Evolutionary conservation across 1,140 invertebrate species (phyloP).

Genomic region (Ceratoteleas bidentatus): DNA sequence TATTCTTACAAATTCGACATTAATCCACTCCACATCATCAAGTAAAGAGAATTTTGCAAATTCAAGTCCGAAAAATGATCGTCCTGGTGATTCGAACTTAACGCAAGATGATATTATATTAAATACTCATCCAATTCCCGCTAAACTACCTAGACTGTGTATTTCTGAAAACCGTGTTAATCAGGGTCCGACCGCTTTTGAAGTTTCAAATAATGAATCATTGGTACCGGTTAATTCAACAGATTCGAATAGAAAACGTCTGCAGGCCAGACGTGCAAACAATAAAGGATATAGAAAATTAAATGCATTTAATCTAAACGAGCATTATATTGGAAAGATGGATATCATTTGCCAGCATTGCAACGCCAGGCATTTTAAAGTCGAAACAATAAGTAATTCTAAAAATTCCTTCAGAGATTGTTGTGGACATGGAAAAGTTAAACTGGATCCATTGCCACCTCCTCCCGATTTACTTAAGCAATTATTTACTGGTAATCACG

Average conservation of each 20-base stretch:
- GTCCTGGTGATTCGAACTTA: neutral
- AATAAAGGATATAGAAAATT: neutral
- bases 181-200: neutral
- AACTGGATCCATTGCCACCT: constrained; percentile 15
- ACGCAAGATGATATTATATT: neutral
- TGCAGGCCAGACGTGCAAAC: neutral
- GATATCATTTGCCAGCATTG: constrained; percentile 10
- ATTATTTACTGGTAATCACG: constrained; percentile 17
- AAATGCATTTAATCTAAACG: neutral
- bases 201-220: too few relatives aligned
- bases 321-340: constrained; percentile 19
- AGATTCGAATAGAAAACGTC: neutral
- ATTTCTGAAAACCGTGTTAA: neutral
- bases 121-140: too few relatives aligned
- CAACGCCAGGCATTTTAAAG: constrained; percentile 36
- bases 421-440: constrained; percentile 24
- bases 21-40: neutral
- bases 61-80: neutral
- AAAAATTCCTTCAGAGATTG: constrained; percentile 35
- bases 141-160: too few relatives aligned
- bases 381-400: constrained; percentile 22
- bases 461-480: constrained; percentile 4
- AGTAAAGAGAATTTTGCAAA: neutral
- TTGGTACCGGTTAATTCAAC: neutral
- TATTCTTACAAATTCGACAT: neutral